Conservation (phyloP, 2,888 invertebrate genomes). For the Blomia tropicalis region DNA sequence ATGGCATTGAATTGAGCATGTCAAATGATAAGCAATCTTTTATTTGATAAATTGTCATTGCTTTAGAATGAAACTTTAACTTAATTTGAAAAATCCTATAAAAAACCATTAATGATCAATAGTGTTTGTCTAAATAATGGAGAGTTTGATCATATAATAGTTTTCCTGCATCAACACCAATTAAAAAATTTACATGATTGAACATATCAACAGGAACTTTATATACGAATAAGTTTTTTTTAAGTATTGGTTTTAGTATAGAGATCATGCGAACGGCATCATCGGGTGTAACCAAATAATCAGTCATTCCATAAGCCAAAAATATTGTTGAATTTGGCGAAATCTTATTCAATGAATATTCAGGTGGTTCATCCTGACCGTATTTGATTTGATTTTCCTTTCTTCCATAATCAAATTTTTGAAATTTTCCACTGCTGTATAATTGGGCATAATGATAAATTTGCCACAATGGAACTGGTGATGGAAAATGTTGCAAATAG, state of each 20-base stretch:
- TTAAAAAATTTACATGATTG: slow-evolving; percentile 12
- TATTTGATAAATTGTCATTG: too few species aligned
- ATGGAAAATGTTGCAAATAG: not conserved
- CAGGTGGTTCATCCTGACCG: not conserved
- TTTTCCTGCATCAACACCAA: not conserved
- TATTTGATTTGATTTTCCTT: not conserved
- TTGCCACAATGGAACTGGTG: slow-evolving; percentile 9
- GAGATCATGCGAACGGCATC: not conserved
- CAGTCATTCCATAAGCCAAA: not conserved
- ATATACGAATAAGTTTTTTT: not conserved
- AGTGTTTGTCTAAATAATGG: not conserved
- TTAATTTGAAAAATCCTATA: too few species aligned
- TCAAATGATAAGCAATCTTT: too few species aligned
- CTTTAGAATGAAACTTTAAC: too few species aligned
- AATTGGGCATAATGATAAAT: not conserved
- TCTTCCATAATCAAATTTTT: not conserved
- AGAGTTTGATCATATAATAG: slow-evolving; percentile 4
- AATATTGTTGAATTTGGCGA: not conserved
- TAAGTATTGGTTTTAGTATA: not conserved
- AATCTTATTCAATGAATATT: not conserved
- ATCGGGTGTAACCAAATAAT: not conserved
- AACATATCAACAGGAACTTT: not conserved
- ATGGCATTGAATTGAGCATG: too few species aligned
- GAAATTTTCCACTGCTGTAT: not conserved
- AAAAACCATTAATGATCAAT: too few species aligned